phyloP scores from a whole-genome alignment of 2,113 vertebrate genomes.

The Arvicanthis niloticus region DNA sequence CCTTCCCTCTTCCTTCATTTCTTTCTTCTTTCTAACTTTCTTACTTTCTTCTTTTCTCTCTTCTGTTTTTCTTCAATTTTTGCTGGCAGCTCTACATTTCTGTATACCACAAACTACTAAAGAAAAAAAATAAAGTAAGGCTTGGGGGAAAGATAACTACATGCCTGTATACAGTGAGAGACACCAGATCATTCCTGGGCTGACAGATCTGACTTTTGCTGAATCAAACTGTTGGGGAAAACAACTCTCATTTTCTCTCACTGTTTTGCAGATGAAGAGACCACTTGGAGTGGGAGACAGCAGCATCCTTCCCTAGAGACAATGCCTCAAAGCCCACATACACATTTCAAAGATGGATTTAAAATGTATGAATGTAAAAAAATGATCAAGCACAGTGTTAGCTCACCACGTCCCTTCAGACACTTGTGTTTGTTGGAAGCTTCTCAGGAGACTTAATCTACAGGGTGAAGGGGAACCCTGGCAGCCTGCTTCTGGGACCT shows the following conservation, averaged over 20 bases:
- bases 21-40: fast-evolving
- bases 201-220: slow-evolving; percentile 22
- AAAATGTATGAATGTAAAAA: neutral
- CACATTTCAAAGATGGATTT: neutral
- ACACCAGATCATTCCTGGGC: neutral
- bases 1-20: too few species aligned
- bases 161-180: neutral
- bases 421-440: neutral
- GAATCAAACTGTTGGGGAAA: neutral
- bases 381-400: neutral
- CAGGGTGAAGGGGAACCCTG: neutral
- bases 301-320: neutral
- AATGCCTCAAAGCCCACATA: neutral
- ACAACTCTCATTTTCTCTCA: neutral
- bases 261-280: slow-evolving; percentile 8
- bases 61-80: neutral
- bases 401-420: neutral
- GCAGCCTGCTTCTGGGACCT: neutral
- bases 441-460: neutral
- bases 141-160: neutral
- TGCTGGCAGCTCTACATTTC: neutral
- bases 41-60: too few species aligned
- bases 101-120: neutral
- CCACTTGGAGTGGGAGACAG: neutral
- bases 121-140: neutral